Evolutionary conservation across 2,797 vertebrate species (phyloP).

Genomic region (Aselliscus stoliczkanus): DNA sequence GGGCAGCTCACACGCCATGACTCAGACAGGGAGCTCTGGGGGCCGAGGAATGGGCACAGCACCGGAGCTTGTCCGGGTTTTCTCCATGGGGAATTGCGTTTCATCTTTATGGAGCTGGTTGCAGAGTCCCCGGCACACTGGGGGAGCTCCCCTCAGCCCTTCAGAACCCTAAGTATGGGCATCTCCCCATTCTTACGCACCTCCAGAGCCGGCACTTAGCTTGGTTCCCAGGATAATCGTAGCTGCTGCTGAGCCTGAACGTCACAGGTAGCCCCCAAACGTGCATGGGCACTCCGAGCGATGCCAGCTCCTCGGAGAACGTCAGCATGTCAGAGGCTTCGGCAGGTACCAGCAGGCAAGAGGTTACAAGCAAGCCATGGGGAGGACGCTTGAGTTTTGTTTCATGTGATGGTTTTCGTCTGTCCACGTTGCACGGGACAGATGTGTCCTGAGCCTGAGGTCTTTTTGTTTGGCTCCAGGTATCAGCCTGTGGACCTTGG

Average conservation of each 20-base stretch:
- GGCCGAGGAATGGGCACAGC: fast-evolving
- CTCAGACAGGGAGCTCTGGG: too few relatives aligned
- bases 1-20: not conserved
- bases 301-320: not conserved
- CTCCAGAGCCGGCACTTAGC: fast-evolving
- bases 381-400: not conserved
- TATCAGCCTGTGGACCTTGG: not conserved
- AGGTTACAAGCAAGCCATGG: not conserved
- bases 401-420: not conserved
- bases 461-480: not conserved
- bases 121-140: not conserved
- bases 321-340: fast-evolving
- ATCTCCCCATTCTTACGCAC: fast-evolving
- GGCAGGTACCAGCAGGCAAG: not conserved
- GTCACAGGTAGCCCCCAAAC: not conserved
- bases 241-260: not conserved
- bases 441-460: not conserved
- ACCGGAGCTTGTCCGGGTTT: not conserved
- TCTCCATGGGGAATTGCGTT: not conserved
- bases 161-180: fast-evolving
- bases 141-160: fast-evolving
- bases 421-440: not conserved
- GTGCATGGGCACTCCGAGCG: fast-evolving
- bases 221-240: not conserved
- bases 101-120: not conserved